phyloP scores from a whole-genome alignment of 1,140 invertebrate genomes.

The Acromyrmex charruanus region DNA sequence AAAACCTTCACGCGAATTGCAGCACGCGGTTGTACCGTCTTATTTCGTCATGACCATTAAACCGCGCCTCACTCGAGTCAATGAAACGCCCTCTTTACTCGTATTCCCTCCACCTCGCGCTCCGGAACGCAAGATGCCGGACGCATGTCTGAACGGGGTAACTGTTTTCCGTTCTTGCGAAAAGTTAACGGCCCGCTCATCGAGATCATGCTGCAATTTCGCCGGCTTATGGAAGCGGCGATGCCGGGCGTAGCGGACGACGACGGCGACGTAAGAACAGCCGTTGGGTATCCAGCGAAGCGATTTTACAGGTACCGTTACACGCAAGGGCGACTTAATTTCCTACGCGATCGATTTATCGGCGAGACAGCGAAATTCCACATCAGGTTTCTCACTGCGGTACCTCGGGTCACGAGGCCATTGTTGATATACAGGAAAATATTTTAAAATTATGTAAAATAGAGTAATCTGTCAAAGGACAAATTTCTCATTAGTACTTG shows the following conservation, averaged over 20 bases:
- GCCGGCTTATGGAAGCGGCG: conserved; percentile 64
- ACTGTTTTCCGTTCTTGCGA: conserved; percentile 84
- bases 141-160: conserved; percentile 79
- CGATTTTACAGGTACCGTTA: conserved; percentile 76
- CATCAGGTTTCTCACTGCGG: conserved; percentile 10
- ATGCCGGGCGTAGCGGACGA: conserved; percentile 20
- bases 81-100: conserved; percentile 72
- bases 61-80: conserved; percentile 61
- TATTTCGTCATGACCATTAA: conserved; percentile 65
- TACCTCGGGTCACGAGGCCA: not conserved
- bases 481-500: too few relatives aligned
- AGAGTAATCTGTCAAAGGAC: not conserved
- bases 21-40: conserved; percentile 18
- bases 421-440: not conserved
- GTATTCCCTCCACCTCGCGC: conserved; percentile 44
- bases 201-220: conserved; percentile 66
- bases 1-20: conserved; percentile 44
- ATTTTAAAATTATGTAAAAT: not conserved
- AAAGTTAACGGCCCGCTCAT: conserved; percentile 80
- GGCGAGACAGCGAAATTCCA: conserved; percentile 39
- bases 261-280: conserved; percentile 58
- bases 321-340: conserved; percentile 66
- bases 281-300: conserved; percentile 51
- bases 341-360: conserved; percentile 66
- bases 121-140: conserved; percentile 46